Evolutionary conservation across 2,113 vertebrate species (phyloP), one percentile per base, ranked within the genome.

Genomic region (Chaetodon auriga): DNA sequence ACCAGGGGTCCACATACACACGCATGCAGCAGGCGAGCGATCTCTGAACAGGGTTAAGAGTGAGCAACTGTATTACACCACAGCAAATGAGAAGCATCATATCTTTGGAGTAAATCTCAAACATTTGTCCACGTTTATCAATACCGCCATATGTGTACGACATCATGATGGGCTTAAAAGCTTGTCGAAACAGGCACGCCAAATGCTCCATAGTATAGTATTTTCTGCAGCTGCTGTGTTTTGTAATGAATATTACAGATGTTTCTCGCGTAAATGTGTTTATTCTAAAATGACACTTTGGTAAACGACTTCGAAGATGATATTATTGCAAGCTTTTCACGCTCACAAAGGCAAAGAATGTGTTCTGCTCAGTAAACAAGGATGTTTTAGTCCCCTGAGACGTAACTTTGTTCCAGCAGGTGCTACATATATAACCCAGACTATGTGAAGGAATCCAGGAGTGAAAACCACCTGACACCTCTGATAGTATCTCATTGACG

Each of bases 81-180:
- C 46, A 75, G 68, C 70, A 81, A 85, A 90, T 78, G 72, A 87
- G 75, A 86, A 83, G 86, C 80, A 87, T 87, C 61, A 60, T 75
- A 81, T 80, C 63, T 49, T 62, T 1, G 14, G 58, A 57, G 78
- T 15, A 80, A 84, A 88, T 71, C 69, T 82, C 76, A 73, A 89
- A 85, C 80, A 89, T 87, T 89, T 85, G 84, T 84, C 84, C 71
- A 38, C 61, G 8, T 90, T 90, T 84, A 87, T 90, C 84, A 83
- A 83, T 82, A 68, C 25, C 8, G 25, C 68, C 88, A 89, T 60
- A 78, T 90, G 87, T 53, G 48, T 46, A n/a, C n/a, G 55, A 41
- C 76, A 81, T 81, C 55, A 53, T 23, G 58, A 84, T 72, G 7
- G 48, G 75, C 55, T 88, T 71, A 81, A 79, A 80, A 73, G 78